Evolutionary conservation across 2,888 invertebrate genomes (phyloP).

Genomic region (Drosophila limbata): DNA sequence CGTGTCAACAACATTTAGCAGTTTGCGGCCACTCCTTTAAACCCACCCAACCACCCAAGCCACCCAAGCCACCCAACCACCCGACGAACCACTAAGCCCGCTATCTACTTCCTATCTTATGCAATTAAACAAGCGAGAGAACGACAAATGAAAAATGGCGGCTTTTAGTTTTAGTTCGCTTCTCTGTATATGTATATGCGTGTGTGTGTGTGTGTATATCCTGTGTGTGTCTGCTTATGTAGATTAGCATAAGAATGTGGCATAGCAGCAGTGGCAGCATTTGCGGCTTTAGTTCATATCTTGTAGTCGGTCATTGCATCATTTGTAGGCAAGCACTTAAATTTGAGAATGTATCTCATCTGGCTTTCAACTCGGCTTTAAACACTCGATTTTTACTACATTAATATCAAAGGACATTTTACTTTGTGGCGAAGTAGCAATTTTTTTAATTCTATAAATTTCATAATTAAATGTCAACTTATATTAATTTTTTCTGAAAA

Average conservation of each 20-base stretch:
- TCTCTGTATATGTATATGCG: slow-evolving; percentile 11
- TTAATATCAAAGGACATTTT: neutral
- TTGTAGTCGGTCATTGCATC: slow-evolving; percentile 35
- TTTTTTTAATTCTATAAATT: neutral
- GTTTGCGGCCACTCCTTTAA: slow-evolving; percentile 44
- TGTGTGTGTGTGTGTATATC: slow-evolving; percentile 8
- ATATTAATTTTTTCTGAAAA: neutral
- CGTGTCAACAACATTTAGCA: slow-evolving; percentile 73
- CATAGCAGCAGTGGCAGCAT: slow-evolving; percentile 23
- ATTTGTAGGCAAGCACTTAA: slow-evolving; percentile 19
- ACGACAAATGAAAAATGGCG: slow-evolving; percentile 69
- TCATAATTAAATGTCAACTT: neutral
- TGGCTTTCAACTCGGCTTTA: slow-evolving; percentile 9
- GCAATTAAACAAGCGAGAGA: slow-evolving; percentile 64
- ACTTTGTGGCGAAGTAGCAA: too few relatives aligned
- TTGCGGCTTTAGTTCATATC: slow-evolving; percentile 41
- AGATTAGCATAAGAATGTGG: slow-evolving; percentile 52
- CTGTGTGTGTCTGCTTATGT: slow-evolving; percentile 31
- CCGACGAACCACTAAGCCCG: neutral
- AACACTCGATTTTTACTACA: neutral
- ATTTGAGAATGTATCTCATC: slow-evolving; percentile 3
- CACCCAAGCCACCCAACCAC: slow-evolving; percentile 2
- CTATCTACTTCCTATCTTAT: slow-evolving; percentile 50
- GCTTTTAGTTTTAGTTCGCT: slow-evolving; percentile 56
- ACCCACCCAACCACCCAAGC: slow-evolving; percentile 1